These are phyloP conservation scores for Atopsyche davidsoni DNA, from an alignment of 1,140 invertebrate species.

Conservation along the genomic window DNA sequence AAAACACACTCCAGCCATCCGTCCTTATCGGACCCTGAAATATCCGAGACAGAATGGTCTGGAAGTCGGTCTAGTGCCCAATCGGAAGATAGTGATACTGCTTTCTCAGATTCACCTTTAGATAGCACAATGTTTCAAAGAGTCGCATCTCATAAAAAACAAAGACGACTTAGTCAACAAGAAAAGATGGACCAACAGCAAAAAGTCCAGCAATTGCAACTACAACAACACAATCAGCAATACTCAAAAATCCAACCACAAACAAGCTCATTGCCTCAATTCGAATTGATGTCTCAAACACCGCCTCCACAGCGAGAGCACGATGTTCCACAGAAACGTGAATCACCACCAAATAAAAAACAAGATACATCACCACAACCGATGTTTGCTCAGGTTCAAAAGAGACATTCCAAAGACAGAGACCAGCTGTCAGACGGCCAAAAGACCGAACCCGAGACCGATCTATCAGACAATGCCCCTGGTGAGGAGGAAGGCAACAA, in stretches of 20 bases:
- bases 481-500: conserved; percentile 59
- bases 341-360: conserved; percentile 14
- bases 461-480: conserved; percentile 51
- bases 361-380: conserved; percentile 24
- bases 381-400: conserved; percentile 42
- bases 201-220: conserved; percentile 44
- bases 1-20: conserved; percentile 53
- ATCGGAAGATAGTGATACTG: conserved; percentile 66
- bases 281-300: conserved; percentile 29
- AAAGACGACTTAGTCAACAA: conserved; percentile 46
- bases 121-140: conserved; percentile 58
- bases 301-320: conserved; percentile 23
- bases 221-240: conserved; percentile 36
- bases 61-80: conserved; percentile 58
- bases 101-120: conserved; percentile 60
- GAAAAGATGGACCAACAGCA: conserved; percentile 47
- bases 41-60: conserved; percentile 71
- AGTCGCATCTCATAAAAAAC: conserved; percentile 50
- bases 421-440: conserved; percentile 44
- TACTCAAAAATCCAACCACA: conserved; percentile 23
- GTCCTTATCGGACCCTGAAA: conserved; percentile 69
- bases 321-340: conserved; percentile 27
- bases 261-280: conserved; percentile 20
- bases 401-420: conserved; percentile 38
- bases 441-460: conserved; percentile 48